Conservation (phyloP, 2,797 vertebrate genomes). For the Leuciscus waleckii region DNA sequence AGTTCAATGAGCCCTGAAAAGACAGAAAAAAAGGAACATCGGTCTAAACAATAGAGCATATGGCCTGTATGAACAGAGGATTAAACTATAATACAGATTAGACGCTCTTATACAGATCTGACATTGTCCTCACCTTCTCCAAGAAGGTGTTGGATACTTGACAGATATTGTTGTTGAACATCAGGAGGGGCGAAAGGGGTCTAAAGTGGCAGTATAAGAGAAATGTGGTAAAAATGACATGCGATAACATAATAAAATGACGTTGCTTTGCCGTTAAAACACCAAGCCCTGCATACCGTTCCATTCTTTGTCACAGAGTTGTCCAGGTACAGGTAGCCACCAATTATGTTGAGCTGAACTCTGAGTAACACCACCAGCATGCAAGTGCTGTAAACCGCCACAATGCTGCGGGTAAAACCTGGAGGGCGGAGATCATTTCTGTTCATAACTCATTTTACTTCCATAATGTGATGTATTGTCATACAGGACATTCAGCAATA, state of each 20-base stretch:
- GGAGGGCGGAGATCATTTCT: not conserved
- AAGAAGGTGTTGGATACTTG: constrained; percentile 95
- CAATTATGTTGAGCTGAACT: constrained; percentile 96
- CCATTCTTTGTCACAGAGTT: constrained; percentile 86
- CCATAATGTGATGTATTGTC: not conserved
- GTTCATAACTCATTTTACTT: not conserved
- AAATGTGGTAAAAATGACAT: not conserved
- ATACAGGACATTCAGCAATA: not conserved
- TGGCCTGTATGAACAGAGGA: not conserved
- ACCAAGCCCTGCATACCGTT: constrained; percentile 74
- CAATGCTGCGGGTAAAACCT: constrained; percentile 94
- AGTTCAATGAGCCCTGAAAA: constrained; percentile 87
- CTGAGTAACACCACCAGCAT: constrained; percentile 94
- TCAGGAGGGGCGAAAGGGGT: constrained; percentile 88
- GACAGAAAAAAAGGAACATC: constrained; percentile 7
- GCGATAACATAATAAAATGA: not conserved
- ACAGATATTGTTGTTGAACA: constrained; percentile 97
- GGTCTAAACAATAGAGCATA: not conserved
- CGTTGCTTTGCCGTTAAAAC: not conserved
- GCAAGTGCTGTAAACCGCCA: constrained; percentile 95
- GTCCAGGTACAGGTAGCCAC: constrained; percentile 96
- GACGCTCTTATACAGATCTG: not conserved
- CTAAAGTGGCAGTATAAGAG: constrained; percentile 67
- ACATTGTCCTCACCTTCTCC: constrained; percentile 85
- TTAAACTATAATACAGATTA: not conserved